A percentile compares a stretch with the other conserved stretches of the same genome.
These are phyloP conservation scores for Leontopithecus rosalia DNA, from an alignment of 2,797 vertebrate genomes.

Conservation along the genomic window DNA sequence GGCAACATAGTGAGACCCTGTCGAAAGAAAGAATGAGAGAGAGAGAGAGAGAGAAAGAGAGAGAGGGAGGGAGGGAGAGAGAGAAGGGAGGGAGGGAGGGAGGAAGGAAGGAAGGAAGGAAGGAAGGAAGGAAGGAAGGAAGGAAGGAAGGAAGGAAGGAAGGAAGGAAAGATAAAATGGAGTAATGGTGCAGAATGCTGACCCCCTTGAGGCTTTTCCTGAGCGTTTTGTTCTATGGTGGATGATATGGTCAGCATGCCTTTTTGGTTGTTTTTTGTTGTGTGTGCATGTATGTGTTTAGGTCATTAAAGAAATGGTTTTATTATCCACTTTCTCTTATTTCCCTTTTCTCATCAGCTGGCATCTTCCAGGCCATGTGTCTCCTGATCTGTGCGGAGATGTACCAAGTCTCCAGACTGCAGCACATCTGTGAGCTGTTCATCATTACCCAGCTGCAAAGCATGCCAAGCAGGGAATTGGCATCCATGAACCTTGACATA, in stretches of 20 bases:
- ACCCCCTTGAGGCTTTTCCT: neutral
- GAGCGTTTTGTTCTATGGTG: neutral
- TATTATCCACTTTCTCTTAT: neutral
- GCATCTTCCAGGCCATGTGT: constrained; percentile 97
- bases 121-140: neutral
- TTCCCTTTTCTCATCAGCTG: constrained; percentile 85
- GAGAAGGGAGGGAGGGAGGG: too few relatives aligned
- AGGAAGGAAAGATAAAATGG: neutral
- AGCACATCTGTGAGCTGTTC: constrained; percentile 97
- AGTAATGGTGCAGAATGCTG: neutral
- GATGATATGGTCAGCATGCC: neutral
- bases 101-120: too few relatives aligned
- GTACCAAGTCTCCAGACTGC: constrained; percentile 98
- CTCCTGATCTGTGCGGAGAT: constrained; percentile 98
- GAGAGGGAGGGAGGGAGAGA: too few relatives aligned
- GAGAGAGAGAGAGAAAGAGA: too few relatives aligned
- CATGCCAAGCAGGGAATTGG: constrained; percentile 96
- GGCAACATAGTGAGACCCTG: neutral
- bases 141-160: too few relatives aligned
- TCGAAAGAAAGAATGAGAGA: neutral
- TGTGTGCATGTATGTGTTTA: neutral
- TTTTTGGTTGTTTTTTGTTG: neutral
- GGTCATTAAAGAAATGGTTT: neutral
- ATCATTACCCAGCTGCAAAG: constrained; percentile 97
- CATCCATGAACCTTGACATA: constrained; percentile 93